A percentile compares a stretch with the other conserved stretches of the same genome.
These are phyloP conservation scores for Brevipalpus yothersi DNA, from an alignment of 1,140 invertebrate species.

Conservation along the genomic window DNA sequence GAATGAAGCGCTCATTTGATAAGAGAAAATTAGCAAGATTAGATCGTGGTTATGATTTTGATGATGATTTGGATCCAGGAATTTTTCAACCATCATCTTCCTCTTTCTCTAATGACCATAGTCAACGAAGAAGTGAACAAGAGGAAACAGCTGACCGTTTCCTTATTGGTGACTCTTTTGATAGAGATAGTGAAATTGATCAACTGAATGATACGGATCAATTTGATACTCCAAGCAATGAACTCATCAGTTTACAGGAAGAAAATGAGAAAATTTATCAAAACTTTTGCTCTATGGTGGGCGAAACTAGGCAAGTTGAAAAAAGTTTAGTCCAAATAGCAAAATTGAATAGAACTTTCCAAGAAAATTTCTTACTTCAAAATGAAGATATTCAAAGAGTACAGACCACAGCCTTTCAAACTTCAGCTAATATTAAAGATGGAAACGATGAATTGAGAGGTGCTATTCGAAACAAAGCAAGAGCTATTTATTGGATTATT, in stretches of 20 bases:
- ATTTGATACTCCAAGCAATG: neutral
- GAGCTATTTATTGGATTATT: constrained; percentile 69
- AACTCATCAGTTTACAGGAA: neutral
- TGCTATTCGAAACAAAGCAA: constrained; percentile 85
- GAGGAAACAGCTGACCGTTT: neutral
- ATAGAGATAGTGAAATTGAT: neutral
- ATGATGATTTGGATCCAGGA: neutral
- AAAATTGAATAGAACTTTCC: constrained; percentile 82
- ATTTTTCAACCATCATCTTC: neutral
- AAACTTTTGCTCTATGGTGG: neutral
- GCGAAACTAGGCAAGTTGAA: constrained; percentile 26
- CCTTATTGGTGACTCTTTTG: neutral
- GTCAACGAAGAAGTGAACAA: neutral
- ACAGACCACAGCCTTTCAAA: constrained; percentile 53
- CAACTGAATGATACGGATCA: too few species aligned
- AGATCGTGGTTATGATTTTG: neutral
- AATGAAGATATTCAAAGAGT: constrained; percentile 76
- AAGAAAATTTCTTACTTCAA: constrained; percentile 85
- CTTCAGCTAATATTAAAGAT: constrained; percentile 81
- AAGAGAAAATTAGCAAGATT: constrained; percentile 36
- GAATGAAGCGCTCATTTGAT: constrained; percentile 56
- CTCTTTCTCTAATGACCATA: neutral
- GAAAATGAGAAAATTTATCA: neutral
- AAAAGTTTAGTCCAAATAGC: constrained; percentile 85
- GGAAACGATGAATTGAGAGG: constrained; percentile 78